Conservation (phyloP, 1,140 invertebrate species). For the Drosophila kohkoa region DNA sequence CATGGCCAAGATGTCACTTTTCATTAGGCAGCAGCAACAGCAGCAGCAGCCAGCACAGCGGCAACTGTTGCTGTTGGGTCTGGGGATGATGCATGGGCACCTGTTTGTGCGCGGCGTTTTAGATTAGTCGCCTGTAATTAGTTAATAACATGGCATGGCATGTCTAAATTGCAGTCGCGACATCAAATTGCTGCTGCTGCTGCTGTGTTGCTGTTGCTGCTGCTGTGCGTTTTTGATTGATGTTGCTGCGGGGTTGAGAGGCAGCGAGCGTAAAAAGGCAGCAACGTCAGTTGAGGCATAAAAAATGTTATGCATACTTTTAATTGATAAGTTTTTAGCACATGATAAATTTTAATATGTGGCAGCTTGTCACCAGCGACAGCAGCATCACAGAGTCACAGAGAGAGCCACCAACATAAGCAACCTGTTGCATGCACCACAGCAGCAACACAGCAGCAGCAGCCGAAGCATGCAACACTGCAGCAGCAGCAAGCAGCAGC, state of each 20-base stretch:
- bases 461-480: conserved; percentile 13
- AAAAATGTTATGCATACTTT: conserved; percentile 82
- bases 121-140: conserved; percentile 85
- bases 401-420: conserved; percentile 11
- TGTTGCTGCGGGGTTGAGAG: conserved; percentile 59
- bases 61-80: conserved; percentile 40
- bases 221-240: conserved; percentile 71
- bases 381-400: conserved; percentile 7
- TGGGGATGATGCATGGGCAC: conserved; percentile 78
- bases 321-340: conserved; percentile 85
- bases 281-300: conserved; percentile 38
- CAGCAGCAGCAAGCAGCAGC: conserved; percentile 17
- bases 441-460: conserved; percentile 29
- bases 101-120: conserved; percentile 76
- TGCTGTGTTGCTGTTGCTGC: conserved; percentile 43
- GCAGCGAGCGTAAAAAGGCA: conserved; percentile 17
- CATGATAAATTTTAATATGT: conserved; percentile 84
- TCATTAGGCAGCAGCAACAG: conserved; percentile 76
- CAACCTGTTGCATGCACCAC: conserved; percentile 43
- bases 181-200: conserved; percentile 63
- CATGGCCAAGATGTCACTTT: conserved; percentile 84
- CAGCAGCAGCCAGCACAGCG: conserved; percentile 21
- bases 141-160: conserved; percentile 85
- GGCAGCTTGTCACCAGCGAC: conserved; percentile 58
- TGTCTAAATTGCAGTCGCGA: conserved; percentile 81